Evolutionary conservation across 2,113 vertebrate species (phyloP), one percentile per base, ranked within the genome.

Genomic region (Protomyctophum bolini): DNA sequence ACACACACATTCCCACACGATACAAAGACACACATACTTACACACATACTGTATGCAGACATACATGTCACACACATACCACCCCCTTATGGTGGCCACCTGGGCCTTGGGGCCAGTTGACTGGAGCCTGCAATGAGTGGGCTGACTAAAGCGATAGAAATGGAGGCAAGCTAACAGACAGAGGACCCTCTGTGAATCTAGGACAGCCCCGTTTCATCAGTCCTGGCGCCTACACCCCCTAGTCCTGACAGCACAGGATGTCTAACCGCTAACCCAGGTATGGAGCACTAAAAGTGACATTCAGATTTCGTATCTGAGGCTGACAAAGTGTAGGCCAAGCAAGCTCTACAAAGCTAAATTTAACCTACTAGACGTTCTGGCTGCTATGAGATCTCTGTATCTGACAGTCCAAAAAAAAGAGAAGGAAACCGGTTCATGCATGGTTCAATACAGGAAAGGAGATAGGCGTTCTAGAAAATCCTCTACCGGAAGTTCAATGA

Each of bases 91-190:
- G 82, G 84, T 84, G 86, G 83, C 86, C 85, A 83, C 89, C 83
- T 73, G 85, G 80, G 88, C 88, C 88, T 86, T 65, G 79, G 76
- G 88, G 91, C 87, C 79, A 81, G 76, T 87, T 88, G 86, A 87
- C 83, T 86, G 83, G 75, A 83, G 91, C 86, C 87, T 85, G 83
- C 82, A 84, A 77, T 90, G 86, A 86, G 91, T 91, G 87, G 91
- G 90, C 80, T 84, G 83, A 78, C 75, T 84, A 65, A 21, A 21
- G 21, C 21, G 21, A 21, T 21, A 81, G 66, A 68, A 58, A 51
- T 66, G 63, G 63, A 83, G 68, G 79, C 54, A 61, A 70, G 79
- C 73, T 70, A 84, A 77, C 71, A 84, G 80, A 82, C 72, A 68
- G 79, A 86, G 72, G 48, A 85, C 82, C 75, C 84, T 83, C 76